Conservation (phyloP, 1,140 invertebrate species). For the Sipha flava region DNA sequence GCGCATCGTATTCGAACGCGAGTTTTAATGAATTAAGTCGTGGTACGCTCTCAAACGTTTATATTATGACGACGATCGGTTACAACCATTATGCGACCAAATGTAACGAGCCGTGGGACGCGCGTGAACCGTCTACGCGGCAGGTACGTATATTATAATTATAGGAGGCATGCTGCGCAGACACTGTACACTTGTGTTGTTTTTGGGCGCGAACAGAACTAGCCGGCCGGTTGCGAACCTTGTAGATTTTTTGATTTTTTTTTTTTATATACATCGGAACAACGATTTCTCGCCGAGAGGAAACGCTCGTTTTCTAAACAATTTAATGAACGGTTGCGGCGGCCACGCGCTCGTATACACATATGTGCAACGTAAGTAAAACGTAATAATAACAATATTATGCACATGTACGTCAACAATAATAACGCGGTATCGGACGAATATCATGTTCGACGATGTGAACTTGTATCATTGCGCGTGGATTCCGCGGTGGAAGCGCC, state of each 20-base stretch:
- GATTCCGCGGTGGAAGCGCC: too few relatives aligned
- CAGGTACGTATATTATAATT: neutral
- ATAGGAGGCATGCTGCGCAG: too few relatives aligned
- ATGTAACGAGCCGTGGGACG: neutral
- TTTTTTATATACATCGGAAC: too few relatives aligned
- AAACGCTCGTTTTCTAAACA: conserved; percentile 6
- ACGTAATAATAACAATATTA: neutral
- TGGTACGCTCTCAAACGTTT: neutral
- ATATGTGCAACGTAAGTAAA: neutral
- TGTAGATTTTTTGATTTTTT: too few relatives aligned
- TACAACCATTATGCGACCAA: neutral
- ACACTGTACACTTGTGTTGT: too few relatives aligned
- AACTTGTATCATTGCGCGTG: neutral
- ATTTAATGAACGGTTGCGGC: neutral
- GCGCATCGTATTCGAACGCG: neutral
- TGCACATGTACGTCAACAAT: neutral
- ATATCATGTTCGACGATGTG: neutral
- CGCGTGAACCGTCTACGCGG: too few relatives aligned
- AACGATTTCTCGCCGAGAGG: neutral
- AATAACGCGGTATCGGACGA: neutral
- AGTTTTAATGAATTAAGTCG: neutral
- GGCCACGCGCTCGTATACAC: neutral
- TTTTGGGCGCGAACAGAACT: too few relatives aligned
- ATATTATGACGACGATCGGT: too few relatives aligned
- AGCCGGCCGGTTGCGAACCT: too few relatives aligned